A percentile compares a stretch with the other conserved stretches of the same genome.
Conservation (phyloP, 2,113 vertebrate genomes). For the Promerops cafer region DNA sequence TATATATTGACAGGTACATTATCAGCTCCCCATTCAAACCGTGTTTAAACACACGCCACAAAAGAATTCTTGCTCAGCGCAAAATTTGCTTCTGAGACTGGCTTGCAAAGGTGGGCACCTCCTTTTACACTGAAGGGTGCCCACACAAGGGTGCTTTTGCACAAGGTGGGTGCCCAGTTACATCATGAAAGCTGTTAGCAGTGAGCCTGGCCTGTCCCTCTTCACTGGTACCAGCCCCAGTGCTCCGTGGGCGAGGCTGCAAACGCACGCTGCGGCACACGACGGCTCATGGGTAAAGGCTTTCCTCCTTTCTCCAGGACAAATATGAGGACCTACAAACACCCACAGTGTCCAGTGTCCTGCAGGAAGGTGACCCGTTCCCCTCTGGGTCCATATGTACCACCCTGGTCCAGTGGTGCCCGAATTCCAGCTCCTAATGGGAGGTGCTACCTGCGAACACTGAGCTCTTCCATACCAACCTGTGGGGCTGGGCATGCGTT, state of each 20-base stretch:
- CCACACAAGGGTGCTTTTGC: too few species aligned
- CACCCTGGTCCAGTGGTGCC: neutral
- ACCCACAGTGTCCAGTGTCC: neutral
- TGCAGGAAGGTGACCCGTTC: neutral
- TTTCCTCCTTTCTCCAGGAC: neutral
- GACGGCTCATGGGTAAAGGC: neutral
- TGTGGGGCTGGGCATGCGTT: neutral
- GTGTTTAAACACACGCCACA: fast-evolving
- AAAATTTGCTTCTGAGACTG: neutral
- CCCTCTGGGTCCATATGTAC: neutral
- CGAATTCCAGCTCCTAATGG: neutral
- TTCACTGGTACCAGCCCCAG: fast-evolving
- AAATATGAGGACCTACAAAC: neutral
- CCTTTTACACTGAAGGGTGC: neutral
- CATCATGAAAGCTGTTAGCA: neutral
- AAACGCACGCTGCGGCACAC: fast-evolving
- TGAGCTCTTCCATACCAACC: neutral
- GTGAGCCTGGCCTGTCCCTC: neutral
- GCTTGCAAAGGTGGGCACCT: neutral
- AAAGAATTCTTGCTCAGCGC: fast-evolving
- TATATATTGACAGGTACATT: neutral
- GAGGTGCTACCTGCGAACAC: neutral
- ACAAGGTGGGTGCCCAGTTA: neutral
- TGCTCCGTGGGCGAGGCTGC: fast-evolving
- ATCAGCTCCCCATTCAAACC: neutral